Evolutionary conservation across 2,888 invertebrate species (phyloP), one percentile per base, ranked within the genome.

Genomic region (Ennomos fuscantarius): DNA sequence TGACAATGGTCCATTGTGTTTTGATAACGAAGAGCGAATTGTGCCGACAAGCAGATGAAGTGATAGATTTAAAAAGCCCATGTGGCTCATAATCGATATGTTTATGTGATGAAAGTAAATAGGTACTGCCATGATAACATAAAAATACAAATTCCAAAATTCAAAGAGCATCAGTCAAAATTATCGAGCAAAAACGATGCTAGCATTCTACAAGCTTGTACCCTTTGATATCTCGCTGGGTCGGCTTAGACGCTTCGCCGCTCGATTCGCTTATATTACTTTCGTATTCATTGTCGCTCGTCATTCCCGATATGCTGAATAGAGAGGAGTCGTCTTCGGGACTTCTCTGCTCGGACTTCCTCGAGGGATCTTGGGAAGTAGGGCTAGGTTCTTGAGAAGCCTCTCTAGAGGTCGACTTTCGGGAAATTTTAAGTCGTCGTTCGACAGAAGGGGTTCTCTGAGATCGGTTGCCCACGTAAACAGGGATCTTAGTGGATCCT

Each of bases 401-500:
- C 68, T 90, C 91, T 73, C 89, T 76, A 49, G 90, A 89, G 52
- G 79, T 84, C 39, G 86, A 82, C 69, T 82, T 86, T 62, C 77
- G 77, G 51, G 79, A 81, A 58, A 74, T 71, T 76, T 86, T 87
- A 62, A 78, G 65, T 49, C 78, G 80, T 69, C 86, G 78, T 64
- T 90, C 91, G 54, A 80, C 80, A 49, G 94, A 94, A 55, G 93
- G 92, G 63, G 93, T 90, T 77, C 93, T 90, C 76, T 93, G 93
- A 66, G 93, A 93, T 69, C 93, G 93, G 72, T 89, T 79, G 72
- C 95, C 95, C 74, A 95, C 93, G 86, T 94, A 95, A 62, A 95
- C 94, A 66, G 95, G 96, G 81, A 95, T 96, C 93, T 95, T 95
- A 78, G 95, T 95, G 80, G 95, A 95, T 65, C 94, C 94, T 84